Base-by-base conservation (phyloP, 37 sponge, comb jelly and placozoan species). In the Ephydatia muelleri region DNA sequence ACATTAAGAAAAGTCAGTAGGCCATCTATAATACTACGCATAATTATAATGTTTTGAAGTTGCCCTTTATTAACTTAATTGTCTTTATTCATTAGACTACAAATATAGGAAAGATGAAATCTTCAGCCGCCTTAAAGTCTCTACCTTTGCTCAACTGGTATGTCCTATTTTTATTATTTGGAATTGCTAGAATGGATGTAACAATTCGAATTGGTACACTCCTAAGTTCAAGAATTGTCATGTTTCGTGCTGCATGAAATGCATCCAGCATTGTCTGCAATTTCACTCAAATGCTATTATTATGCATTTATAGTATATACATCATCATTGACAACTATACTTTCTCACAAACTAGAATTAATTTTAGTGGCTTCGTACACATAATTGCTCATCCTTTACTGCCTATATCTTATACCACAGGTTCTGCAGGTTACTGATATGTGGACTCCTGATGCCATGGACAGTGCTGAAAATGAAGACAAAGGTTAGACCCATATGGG, bases 81-180 rank as follows among this genome's bases (percentile, higher is more conserved):
- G 48, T 83, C 25, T 38, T 25, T 64, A n/a, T 25, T 40, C 0
- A 37, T 23, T 73, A 95, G 96, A 97, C 82, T 99, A 99, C 65
- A 84, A 86, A 64, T 95, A 89, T 77, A 78, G 94, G 38, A 91
- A 89, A 48, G 99, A 94, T 82, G 99, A 99, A 82, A 97, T 99
- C 65, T 99, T 99, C 77, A 94, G 86, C 70, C 76, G 99, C 30
- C 84, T 99, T 38, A 99, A 99, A 72, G 84, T 32, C 16, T 93
- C 97, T 35, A 99, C 99, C 29, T 97, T 99, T 90, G 96, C 87
- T 57, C 99, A 99, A 74, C 91, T 99, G 87, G 96, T 99, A n/a
- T 70, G 73, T 25, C 5, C 13, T 14, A 13, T 12, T 27, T 79
- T 79, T 32, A 21, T 38, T 28, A 33, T 35, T 76, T 38, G 22